phyloP scores from a whole-genome alignment of 2,797 vertebrate species.

The Dromococcyx pavoninus region DNA sequence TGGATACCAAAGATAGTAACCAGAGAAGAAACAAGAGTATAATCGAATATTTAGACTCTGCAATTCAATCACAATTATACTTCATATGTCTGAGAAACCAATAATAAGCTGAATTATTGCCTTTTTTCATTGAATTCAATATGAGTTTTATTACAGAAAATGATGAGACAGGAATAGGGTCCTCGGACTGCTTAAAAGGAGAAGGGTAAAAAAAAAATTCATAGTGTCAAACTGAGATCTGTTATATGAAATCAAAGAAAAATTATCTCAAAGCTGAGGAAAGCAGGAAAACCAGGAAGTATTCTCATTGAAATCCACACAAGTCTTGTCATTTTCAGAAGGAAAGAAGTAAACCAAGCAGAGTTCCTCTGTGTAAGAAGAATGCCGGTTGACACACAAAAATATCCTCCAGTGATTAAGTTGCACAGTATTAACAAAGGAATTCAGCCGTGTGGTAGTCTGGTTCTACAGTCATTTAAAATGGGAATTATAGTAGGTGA shows the following conservation, averaged over 20 bases:
- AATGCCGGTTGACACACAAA: not conserved
- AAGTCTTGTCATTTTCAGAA: not conserved
- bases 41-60: not conserved
- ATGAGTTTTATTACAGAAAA: not conserved
- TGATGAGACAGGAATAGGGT: not conserved
- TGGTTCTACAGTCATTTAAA: not conserved
- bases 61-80: not conserved
- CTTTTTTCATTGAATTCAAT: not conserved
- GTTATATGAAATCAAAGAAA: not conserved
- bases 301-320: not conserved
- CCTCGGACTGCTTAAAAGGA: not conserved
- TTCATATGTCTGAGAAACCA: not conserved
- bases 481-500: not conserved
- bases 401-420: slow-evolving; percentile 17
- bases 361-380: not conserved
- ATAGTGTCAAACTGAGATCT: not conserved
- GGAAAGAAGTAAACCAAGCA: not conserved
- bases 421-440: not conserved
- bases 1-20: not conserved
- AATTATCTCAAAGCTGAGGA: not conserved
- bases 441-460: not conserved
- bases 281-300: not conserved
- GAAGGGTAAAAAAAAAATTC: not conserved
- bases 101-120: not conserved
- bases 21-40: not conserved